Evolutionary conservation across 1,140 invertebrate genomes (phyloP).

Genomic region (Chironomus tepperi): DNA sequence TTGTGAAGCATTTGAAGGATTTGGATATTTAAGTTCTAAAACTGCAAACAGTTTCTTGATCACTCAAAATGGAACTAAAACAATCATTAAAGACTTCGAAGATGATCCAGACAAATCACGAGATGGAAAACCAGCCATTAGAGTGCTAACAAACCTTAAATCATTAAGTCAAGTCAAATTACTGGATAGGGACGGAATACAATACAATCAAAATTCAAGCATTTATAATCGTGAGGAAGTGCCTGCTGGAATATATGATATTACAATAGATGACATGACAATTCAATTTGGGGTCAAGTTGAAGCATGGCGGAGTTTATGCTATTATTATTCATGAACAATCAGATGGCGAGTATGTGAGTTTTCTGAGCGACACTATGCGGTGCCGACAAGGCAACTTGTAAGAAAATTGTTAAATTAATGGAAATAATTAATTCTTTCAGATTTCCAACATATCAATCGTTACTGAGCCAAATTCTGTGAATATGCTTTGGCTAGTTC

Average conservation of each 20-base stretch:
- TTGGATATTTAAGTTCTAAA: constrained; percentile 33
- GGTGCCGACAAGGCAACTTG: neutral
- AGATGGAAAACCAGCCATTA: constrained; percentile 38
- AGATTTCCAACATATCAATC: neutral
- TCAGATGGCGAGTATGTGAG: no score
- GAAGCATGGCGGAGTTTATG: constrained; percentile 31
- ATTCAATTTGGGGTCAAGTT: neutral
- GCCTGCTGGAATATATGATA: neutral
- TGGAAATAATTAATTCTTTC: neutral
- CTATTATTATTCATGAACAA: constrained; percentile 26
- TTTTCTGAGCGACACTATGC: no score
- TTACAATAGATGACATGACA: neutral
- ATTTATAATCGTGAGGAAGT: neutral
- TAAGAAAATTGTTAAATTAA: no score
- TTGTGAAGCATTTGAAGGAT: constrained; percentile 32
- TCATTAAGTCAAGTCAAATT: neutral
- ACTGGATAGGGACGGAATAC: neutral
- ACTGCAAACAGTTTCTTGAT: constrained; percentile 36
- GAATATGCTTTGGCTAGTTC: constrained; percentile 68
- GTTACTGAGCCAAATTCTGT: constrained; percentile 56
- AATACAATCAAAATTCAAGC: neutral
- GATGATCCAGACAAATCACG: constrained; percentile 40
- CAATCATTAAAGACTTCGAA: constrained; percentile 31
- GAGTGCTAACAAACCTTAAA: constrained; percentile 25
- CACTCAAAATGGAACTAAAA: constrained; percentile 29